phyloP scores from a whole-genome alignment of 2,113 vertebrate species.

The Crocuta crocuta region DNA sequence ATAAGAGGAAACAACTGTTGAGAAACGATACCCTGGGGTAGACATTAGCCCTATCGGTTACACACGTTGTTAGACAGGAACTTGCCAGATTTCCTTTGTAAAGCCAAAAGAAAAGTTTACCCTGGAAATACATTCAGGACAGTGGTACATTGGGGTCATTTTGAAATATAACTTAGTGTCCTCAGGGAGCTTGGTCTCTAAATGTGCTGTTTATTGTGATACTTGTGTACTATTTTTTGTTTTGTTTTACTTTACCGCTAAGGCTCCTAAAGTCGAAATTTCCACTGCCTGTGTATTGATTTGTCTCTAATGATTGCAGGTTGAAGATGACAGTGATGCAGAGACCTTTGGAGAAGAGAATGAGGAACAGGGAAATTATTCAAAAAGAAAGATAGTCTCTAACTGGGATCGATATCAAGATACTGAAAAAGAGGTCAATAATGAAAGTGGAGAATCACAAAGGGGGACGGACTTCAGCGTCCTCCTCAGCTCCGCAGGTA shows the following conservation, averaged over 20 bases:
- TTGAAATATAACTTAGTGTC: slow-evolving; percentile 21
- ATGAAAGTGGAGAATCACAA: slow-evolving; percentile 87
- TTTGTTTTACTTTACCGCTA: slow-evolving; percentile 15
- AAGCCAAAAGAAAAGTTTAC: not conserved
- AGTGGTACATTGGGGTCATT: not conserved
- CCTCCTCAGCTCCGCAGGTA: slow-evolving; percentile 94
- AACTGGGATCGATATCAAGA: slow-evolving; percentile 95
- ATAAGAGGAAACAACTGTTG: not conserved
- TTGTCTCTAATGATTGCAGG: slow-evolving; percentile 72
- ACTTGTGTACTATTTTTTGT: not conserved
- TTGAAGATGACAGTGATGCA: slow-evolving; percentile 82
- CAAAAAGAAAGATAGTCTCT: slow-evolving; percentile 93
- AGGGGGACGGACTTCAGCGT: slow-evolving; percentile 94
- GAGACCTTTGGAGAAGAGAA: slow-evolving; percentile 85
- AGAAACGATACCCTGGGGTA: not conserved
- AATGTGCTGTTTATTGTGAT: not conserved
- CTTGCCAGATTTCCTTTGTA: slow-evolving; percentile 2
- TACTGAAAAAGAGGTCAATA: slow-evolving; percentile 86
- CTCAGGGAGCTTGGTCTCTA: not conserved
- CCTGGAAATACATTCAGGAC: not conserved
- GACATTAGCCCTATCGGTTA: not conserved
- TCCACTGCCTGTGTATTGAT: not conserved
- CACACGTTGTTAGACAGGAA: not conserved
- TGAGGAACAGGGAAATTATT: slow-evolving; percentile 85
- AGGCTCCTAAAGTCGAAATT: slow-evolving; percentile 3